Evolutionary conservation across 2,888 invertebrate genomes (phyloP), one percentile per base, ranked within the genome.

Genomic region (Cepaea hortensis): DNA sequence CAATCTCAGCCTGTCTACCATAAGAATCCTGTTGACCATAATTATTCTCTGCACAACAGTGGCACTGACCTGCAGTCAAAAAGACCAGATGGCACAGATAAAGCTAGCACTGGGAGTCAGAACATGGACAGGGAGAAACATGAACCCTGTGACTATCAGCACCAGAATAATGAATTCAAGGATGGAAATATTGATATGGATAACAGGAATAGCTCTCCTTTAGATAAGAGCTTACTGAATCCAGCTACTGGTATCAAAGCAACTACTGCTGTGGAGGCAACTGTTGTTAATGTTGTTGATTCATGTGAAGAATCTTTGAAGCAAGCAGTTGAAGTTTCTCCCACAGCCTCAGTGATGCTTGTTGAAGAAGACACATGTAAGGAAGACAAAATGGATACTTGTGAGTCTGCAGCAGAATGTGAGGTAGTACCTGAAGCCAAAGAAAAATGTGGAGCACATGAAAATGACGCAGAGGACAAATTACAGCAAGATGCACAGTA

Each of bases 41-140:
- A 92, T 65, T 94, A 94, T 89, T 92, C 91, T 87, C 89, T 90
- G 81, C 91, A 91, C 86, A 91, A 91, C 79, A 91, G 90, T 75
- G 86, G 85, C 23, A 80, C 84, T 20, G 86, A 86, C 18, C 81
- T 77, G 46, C 73, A 86, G 76, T 77, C 83, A 55, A 75, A 75
- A 50, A 73, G 68, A 18, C 70, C 68, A 68, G 85, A 48, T 11
- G 20, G 65, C 48, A 84, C 20, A 48, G 35, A 35, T 7, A 55
- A 61, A 76, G 6, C 48, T 2, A 46, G 46, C n/a, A 48, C 48
- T 23, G 61, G 23, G 13, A 62, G 35, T 62, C 23, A 62, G 23
- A 79, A 35, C 15, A 3, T 62, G 15, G 13, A 13, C 15, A 15
- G 1, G 20, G 76, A 50, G 50, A 18, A 76, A n/a, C 18, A 15